Percentiles rank a stretch among this genome's conserved stretches.
Conservation (phyloP, 1,140 invertebrate species). For the Rhagoletis pomonella region DNA sequence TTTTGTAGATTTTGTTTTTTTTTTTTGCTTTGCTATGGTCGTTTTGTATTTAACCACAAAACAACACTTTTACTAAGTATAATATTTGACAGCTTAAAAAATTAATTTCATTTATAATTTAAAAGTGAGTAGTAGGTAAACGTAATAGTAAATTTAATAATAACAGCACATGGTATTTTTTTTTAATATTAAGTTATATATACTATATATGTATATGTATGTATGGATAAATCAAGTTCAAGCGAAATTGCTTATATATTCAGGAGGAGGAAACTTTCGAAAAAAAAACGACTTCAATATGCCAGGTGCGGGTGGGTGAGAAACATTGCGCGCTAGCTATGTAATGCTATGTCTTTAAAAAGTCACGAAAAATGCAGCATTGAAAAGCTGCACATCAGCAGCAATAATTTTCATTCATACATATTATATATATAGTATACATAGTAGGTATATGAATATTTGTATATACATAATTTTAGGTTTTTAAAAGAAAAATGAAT, state of each 20-base stretch:
- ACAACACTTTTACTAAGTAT: neutral
- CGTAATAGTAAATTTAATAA: constrained; percentile 40
- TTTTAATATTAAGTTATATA: neutral
- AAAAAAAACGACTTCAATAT: neutral
- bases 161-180: neutral
- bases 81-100: constrained; percentile 5
- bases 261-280: neutral
- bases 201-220: neutral
- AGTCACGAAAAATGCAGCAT: too few relatives aligned
- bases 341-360: too few relatives aligned
- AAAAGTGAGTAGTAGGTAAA: neutral
- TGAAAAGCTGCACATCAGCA: too few relatives aligned
- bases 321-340: too few relatives aligned
- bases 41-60: neutral
- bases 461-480: neutral
- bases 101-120: constrained; percentile 22
- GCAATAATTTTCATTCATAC: constrained; percentile 11
- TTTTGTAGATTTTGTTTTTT: too few relatives aligned
- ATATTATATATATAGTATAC: neutral
- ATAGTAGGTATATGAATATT: too few relatives aligned
- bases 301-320: neutral
- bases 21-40: constrained; percentile 4
- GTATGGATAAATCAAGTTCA: neutral
- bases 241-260: neutral
- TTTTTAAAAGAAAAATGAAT: neutral